Percentiles rank a stretch among this genome's conserved stretches.
Conservation (phyloP, 2,113 vertebrate species). For the Neolamprologus ventralis region DNA sequence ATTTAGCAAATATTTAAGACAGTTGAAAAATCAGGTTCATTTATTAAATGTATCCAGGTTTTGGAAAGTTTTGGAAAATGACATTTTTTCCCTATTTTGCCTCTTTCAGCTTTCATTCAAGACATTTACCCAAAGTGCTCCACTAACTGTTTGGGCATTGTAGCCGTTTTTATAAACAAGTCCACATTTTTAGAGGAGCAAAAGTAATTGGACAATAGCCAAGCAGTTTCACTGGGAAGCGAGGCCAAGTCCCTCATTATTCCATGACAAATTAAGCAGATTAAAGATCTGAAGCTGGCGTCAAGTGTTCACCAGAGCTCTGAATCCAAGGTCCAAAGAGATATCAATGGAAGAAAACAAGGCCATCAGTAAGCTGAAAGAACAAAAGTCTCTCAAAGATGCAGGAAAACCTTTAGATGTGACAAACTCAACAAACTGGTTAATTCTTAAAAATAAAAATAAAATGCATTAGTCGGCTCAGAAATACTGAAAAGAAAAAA, state of each 20-base stretch:
- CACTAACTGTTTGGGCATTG: neutral
- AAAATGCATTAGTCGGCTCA: fast-evolving
- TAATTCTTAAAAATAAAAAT: fast-evolving
- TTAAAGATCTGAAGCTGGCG: fast-evolving
- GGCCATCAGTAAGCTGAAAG: neutral
- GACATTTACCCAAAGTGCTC: neutral
- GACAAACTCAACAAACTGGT: neutral
- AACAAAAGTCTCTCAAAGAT: neutral
- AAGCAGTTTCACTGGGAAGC: neutral
- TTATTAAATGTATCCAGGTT: neutral
- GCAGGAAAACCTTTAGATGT: neutral
- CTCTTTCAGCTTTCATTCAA: neutral
- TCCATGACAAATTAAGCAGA: neutral
- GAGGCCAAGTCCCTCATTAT: neutral
- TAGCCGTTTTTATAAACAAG: fast-evolving
- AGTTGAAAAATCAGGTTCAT: neutral
- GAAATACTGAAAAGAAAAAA: neutral
- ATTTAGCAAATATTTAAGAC: fast-evolving
- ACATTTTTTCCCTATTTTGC: neutral
- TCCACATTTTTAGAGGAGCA: fast-evolving
- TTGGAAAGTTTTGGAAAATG: neutral
- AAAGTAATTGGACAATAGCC: neutral
- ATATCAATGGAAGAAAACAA: neutral
- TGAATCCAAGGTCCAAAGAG: fast-evolving
- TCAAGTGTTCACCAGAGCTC: fast-evolving